Evolutionary conservation across 2,888 invertebrate species (phyloP).

Genomic region (Epinotia ramella): DNA sequence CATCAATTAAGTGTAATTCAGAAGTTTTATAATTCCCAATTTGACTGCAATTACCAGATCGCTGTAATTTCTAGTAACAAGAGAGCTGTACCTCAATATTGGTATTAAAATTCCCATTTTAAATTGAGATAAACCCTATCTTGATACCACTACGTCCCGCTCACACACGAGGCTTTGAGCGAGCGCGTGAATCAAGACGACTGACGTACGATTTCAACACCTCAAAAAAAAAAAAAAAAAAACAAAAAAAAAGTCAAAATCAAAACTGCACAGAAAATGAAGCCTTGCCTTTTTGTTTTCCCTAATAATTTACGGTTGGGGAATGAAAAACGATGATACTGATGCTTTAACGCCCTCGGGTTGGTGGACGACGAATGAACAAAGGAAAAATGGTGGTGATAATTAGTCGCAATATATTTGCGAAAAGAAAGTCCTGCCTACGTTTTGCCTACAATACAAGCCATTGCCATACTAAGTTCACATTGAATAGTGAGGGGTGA

Average conservation of each 20-base stretch:
- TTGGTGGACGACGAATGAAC: not conserved
- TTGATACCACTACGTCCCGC: not conserved
- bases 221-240: too few relatives aligned
- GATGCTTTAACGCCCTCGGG: not conserved
- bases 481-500: too few relatives aligned
- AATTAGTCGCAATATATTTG: not conserved
- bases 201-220: not conserved
- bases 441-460: not conserved
- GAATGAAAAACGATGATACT: slow-evolving; percentile 30
- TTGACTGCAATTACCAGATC: slow-evolving; percentile 20
- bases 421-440: not conserved
- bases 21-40: slow-evolving; percentile 9
- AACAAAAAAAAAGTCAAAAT: too few relatives aligned
- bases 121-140: not conserved
- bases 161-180: not conserved
- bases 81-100: slow-evolving; percentile 26
- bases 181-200: not conserved
- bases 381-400: not conserved
- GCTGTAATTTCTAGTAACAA: slow-evolving; percentile 36
- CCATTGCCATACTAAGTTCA: too few relatives aligned
- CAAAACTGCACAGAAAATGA: not conserved
- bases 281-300: slow-evolving; percentile 2
- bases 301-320: slow-evolving; percentile 29
- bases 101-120: not conserved
- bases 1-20: slow-evolving; percentile 17